Percentiles rank a stretch among this genome's conserved stretches.
Conservation (phyloP, 2,888 invertebrate genomes). For the Amorpha juglandis region DNA sequence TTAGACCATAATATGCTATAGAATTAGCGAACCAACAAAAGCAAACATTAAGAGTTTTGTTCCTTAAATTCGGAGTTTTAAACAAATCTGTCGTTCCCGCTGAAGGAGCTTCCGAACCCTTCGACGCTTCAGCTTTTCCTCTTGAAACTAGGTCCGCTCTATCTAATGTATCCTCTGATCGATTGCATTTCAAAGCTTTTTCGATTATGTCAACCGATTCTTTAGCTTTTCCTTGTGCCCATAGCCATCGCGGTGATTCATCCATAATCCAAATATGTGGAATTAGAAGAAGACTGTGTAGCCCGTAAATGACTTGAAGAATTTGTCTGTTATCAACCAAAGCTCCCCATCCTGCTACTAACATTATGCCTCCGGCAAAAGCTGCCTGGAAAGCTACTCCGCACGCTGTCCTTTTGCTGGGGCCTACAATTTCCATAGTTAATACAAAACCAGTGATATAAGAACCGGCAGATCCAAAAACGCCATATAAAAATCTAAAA, state of each 20-base stretch:
- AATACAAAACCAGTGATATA: conserved; percentile 88
- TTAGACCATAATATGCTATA: conserved; percentile 93
- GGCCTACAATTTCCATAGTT: conserved; percentile 93
- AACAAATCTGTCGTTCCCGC: conserved; percentile 90
- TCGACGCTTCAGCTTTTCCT: conserved; percentile 77
- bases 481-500: conserved; percentile 88
- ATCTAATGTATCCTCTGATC: conserved; percentile 85
- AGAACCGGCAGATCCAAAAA: conserved; percentile 93
- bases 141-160: conserved; percentile 87
- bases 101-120: conserved; percentile 64
- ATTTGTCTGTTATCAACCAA: conserved; percentile 88
- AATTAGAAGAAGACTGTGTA: conserved; percentile 89
- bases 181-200: conserved; percentile 90
- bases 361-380: conserved; percentile 92
- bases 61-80: conserved; percentile 90
- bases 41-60: conserved; percentile 91
- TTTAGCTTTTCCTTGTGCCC: conserved; percentile 90
- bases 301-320: conserved; percentile 91
- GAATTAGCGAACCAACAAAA: conserved; percentile 96
- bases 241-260: conserved; percentile 94
- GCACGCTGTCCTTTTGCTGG: conserved; percentile 90
- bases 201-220: conserved; percentile 90
- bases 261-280: conserved; percentile 95
- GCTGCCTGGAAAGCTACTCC: conserved; percentile 91
- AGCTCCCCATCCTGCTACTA: conserved; percentile 93